Evolutionary conservation across 2,797 vertebrate species (phyloP), one percentile per base, ranked within the genome.

Genomic region (Tadarida brasiliensis): DNA sequence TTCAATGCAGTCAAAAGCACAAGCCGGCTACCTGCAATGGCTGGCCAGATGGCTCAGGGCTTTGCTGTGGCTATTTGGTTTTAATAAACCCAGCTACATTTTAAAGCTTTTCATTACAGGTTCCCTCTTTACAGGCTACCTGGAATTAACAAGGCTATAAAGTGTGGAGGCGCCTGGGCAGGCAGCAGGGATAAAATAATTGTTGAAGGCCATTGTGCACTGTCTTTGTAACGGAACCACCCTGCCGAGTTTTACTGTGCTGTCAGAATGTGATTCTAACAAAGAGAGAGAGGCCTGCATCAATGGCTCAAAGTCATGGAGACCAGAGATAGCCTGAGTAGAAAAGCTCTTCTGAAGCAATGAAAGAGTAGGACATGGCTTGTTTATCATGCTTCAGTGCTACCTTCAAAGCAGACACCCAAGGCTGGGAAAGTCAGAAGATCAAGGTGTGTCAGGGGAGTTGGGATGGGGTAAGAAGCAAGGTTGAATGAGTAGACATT

Each of bases 1-100:
- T 85, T 94, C 94, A 94, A 70, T 0, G n/a, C 28, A 82, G 83
- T 93, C 96, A 92, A 95, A 95, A 73, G 94, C 96, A 94, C 92
- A 94, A 94, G 35, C 51, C 57, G 28, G n/a, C 77, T 61, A 11
- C 51, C 54, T 47, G 24, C 74, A 4, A 16, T n/a, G 12, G 80
- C 20, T 9, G 24, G 16, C 5, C 3, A 73, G 83, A 35, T 3
- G 28, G 51, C 80, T 56, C 57, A 1, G 24, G 3, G 71, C 68
- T 82, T 89, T 5, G 63, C 33, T 20, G 33, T 30, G 49, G 70
- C 47, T 30, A 5, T 20, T 54, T 0, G 20, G 76, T 74, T 94
- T 95, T 86, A 49, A 90, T 84, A 87, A 94, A 56, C 65, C 39
- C 44, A 49, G 67, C 35, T 89, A n/a, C 20, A 47, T 49, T 57